Base-by-base conservation (phyloP, 1,140 invertebrate genomes). In the Contarinia nasturtii region DNA sequence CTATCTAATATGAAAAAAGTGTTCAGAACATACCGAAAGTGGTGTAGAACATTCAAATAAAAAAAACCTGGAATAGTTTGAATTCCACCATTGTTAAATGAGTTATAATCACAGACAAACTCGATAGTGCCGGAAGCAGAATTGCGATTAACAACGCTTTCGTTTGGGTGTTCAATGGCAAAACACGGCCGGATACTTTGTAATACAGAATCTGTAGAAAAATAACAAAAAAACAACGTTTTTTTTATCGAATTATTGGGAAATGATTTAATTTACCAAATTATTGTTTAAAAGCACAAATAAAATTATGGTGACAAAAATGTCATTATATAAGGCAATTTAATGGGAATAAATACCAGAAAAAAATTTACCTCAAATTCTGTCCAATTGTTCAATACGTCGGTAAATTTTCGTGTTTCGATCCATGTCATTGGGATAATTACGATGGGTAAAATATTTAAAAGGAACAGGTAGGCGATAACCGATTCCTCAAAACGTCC, bases 401-500 rank as follows among this genome's bases (percentile, higher is more conserved):
- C 57, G 0, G 72, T 73, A 48, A 76, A 69, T 59, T 75, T 75
- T 38, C 62, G 60, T 2, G 73, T 71, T 52, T 78, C 76, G 52
- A 71, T 74, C 71, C 75, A 77, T 22, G 74, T 52, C 38, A 79
- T 65, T 0, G 75, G 75, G 46, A 76, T 66, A 0, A 70, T 59
- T 14, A 72, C 58, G 54, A 76, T 68, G 0, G 76, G 76, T 47
- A 77, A 65, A 22, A 79, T 65, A 55, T 78, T 77, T 0, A 78
- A 70, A 2, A 74, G 71, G 54, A 79, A 79, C 1, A 79, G 57
- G 55, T 79, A 79, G 46, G 74, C 75, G 51, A 79, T 78, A 1
- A 78, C 76, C 1, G 75, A 75, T 58, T 79, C 76, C 54, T 78
- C 76, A 49, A 79, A 79, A 45, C 72, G 70, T 0, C 74, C 75